Percentiles rank a stretch among this genome's conserved stretches.
phyloP scores from a whole-genome alignment of 2,113 vertebrate genomes.

The Barbus barbus region DNA sequence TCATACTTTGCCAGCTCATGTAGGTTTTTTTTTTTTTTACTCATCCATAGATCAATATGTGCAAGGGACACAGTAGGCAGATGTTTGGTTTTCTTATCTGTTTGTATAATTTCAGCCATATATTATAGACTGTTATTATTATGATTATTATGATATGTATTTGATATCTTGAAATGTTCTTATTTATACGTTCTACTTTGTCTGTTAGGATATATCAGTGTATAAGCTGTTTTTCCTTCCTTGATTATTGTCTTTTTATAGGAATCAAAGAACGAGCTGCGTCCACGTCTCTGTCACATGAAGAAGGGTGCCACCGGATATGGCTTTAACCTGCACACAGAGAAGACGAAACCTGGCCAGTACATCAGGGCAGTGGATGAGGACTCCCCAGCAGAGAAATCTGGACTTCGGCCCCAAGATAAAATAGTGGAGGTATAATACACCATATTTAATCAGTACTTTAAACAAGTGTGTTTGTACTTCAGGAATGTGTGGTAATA shows the following conservation, averaged over 20 bases:
- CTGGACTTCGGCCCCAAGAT: constrained; percentile 90
- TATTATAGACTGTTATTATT: constrained; percentile 10
- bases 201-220: not conserved
- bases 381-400: constrained; percentile 83
- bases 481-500: not conserved
- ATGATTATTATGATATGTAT: no score
- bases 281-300: constrained; percentile 90
- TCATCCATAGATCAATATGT: constrained; percentile 6
- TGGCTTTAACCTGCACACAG: constrained; percentile 97
- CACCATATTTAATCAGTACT: not conserved
- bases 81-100: constrained; percentile 34
- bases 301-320: constrained; percentile 86
- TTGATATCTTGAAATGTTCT: not conserved
- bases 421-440: constrained; percentile 86
- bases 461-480: not conserved
- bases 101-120: constrained; percentile 31
- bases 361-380: constrained; percentile 93
- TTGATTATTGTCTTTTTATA: not conserved
- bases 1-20: not conserved
- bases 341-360: constrained; percentile 90
- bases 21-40: not conserved
- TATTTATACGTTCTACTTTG: not conserved
- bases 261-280: constrained; percentile 69
- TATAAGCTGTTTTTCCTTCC: not conserved
- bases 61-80: not conserved